Conservation (phyloP, 2,888 invertebrate genomes). For the Tyria jacobaeae region DNA sequence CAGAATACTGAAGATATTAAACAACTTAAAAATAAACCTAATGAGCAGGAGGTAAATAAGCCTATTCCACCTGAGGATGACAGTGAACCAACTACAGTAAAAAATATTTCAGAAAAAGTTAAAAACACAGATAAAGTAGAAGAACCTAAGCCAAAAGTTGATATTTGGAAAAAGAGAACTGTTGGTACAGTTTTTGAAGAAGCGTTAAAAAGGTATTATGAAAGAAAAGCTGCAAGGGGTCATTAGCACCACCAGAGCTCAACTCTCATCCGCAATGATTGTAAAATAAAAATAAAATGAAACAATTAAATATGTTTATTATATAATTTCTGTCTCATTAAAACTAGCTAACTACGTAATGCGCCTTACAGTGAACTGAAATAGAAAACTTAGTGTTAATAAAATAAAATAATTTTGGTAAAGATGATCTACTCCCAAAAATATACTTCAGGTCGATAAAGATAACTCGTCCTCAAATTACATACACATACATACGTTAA, state of each 20-base stretch:
- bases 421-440: neutral
- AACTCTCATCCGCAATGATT: neutral
- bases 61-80: conserved; percentile 43
- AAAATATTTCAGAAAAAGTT: conserved; percentile 35
- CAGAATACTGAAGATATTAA: conserved; percentile 44
- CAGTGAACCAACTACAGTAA: conserved; percentile 36
- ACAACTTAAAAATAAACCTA: conserved; percentile 37
- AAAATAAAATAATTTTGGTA: neutral
- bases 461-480: too few relatives aligned
- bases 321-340: neutral
- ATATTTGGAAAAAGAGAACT: conserved; percentile 95
- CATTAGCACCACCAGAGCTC: conserved; percentile 36
- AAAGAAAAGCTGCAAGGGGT: conserved; percentile 88
- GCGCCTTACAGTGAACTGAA: conserved; percentile 87
- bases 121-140: conserved; percentile 35
- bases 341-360: conserved; percentile 73
- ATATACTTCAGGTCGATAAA: too few relatives aligned
- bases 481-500: too few relatives aligned
- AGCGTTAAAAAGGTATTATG: conserved; percentile 91
- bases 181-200: conserved; percentile 92
- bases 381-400: conserved; percentile 49
- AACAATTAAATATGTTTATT: neutral
- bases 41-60: conserved; percentile 34
- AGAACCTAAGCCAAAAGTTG: conserved; percentile 83
- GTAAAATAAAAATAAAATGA: neutral